Base-by-base conservation (phyloP, 2,797 vertebrate species). In the Morus bassanus region DNA sequence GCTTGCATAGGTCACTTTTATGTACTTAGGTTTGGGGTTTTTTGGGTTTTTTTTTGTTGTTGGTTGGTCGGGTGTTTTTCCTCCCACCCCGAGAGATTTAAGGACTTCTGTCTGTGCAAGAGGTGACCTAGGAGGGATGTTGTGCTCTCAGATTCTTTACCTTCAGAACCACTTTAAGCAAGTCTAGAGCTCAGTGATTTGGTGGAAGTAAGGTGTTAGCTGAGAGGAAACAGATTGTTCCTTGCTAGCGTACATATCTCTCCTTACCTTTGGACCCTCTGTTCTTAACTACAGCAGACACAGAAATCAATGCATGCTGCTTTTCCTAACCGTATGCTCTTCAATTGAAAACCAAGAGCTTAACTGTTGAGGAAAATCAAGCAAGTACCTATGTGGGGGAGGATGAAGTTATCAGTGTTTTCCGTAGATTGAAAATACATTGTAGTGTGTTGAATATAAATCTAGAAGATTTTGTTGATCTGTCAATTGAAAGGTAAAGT, bases 81-180 rank as follows among this genome's bases (percentile, higher is more conserved):
- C 6, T 2, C 3, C 3, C 6, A 2, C 4, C 5, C 10, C 11
- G 28, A 50, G 25, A 81, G 13, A 39, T 46, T 33, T 65, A 25
- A 33, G 30, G 27, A 41, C 22, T 82, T 77, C 11, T 37, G 2
- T 65, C 13, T 50, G 18, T 67, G 18, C 11, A 78, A 50, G 45
- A 78, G 13, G 6, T 74, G 11, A 67, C 19, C 5, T 50, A 10
- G 28, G 19, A 84, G 45, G 30, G 15, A 15, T 75, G 17, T 80
- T 80, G 25, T 85, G 25, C 7, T 84, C 13, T 59, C 1, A 0
- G 18, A 5, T 11, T 27, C 56, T 83, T 80, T 51, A 31, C 24
- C 10, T 60, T 77, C 13, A 25, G 17, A 80, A 74, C 84, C 15
- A 53, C 24, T 84, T 84, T 8, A 70, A 46, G 25, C 21, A 72